These are phyloP conservation scores for Drosophila leontia DNA, from an alignment of 1,140 invertebrate species.

Conservation along the genomic window DNA sequence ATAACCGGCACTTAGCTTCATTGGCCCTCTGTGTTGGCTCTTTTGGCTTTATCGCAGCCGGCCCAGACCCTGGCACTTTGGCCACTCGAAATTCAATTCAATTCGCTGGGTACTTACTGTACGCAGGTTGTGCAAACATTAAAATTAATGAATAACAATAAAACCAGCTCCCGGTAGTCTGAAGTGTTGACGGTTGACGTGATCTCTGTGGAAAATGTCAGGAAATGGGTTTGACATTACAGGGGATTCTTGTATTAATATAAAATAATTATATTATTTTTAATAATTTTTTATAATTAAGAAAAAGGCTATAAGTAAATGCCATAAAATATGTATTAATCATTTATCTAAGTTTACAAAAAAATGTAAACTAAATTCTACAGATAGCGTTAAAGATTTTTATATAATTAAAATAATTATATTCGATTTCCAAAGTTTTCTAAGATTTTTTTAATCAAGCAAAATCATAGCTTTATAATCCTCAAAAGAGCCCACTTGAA, in stretches of 20 bases:
- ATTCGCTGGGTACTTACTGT: slow-evolving; percentile 46
- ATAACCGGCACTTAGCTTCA: slow-evolving; percentile 82
- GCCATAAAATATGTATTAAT: not conserved
- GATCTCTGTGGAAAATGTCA: slow-evolving; percentile 12
- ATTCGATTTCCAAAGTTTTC: no score
- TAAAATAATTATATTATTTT: not conserved
- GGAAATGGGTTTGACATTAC: slow-evolving; percentile 9
- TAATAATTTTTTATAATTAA: no score
- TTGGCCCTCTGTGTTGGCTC: slow-evolving; percentile 57
- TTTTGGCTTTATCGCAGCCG: slow-evolving; percentile 75
- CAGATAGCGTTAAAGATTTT: no score
- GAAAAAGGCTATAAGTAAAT: not conserved
- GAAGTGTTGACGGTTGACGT: slow-evolving; percentile 47
- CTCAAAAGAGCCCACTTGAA: not conserved
- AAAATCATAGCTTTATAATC: not conserved
- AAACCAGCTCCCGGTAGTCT: slow-evolving; percentile 44
- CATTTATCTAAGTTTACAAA: not conserved
- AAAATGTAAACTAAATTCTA: not conserved
- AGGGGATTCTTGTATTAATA: not conserved
- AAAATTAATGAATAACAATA: slow-evolving; percentile 82
- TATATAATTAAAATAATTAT: no score
- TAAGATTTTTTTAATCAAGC: no score
- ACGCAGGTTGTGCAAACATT: slow-evolving; percentile 78
- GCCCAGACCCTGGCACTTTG: slow-evolving; percentile 58
- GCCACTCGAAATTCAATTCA: slow-evolving; percentile 76